phyloP scores from a whole-genome alignment of 2,113 vertebrate species.

The Brevimyrus niger region DNA sequence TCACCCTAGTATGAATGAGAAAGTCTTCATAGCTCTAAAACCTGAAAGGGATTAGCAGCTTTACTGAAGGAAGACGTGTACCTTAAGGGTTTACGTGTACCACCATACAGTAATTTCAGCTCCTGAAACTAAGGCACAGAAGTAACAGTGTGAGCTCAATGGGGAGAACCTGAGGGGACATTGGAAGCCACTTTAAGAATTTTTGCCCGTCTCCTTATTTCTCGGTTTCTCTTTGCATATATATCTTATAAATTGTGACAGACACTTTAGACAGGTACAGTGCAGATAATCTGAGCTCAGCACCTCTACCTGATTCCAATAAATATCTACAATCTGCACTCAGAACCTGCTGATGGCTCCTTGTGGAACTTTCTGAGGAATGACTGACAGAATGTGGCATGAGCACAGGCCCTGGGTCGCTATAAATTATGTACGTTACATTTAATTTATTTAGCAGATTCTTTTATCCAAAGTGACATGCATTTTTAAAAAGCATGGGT shows the following conservation, averaged over 20 bases:
- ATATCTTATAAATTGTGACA: background rate
- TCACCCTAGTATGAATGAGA: background rate
- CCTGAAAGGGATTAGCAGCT: background rate
- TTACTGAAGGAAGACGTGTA: background rate
- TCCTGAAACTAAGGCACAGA: background rate
- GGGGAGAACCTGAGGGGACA: no score
- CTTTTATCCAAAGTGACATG: background rate
- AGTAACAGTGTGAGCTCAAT: background rate
- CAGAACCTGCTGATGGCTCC: background rate
- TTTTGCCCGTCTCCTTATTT: background rate
- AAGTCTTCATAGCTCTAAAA: background rate
- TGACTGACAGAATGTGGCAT: background rate
- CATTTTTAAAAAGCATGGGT: background rate
- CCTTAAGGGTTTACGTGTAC: background rate
- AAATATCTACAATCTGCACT: background rate
- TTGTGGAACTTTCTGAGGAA: background rate
- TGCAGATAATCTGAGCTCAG: background rate
- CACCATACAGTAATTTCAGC: background rate
- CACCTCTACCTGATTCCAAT: background rate
- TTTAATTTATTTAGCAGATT: background rate
- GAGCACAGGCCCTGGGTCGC: background rate
- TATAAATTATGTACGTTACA: background rate
- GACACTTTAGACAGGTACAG: background rate
- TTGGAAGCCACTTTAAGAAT: no score
- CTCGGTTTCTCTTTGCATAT: background rate